A percentile compares a stretch with the other conserved stretches of the same genome.
These are phyloP conservation scores for Corella eumyota DNA, from an alignment of 23 tunicate species.

Conservation along the genomic window DNA sequence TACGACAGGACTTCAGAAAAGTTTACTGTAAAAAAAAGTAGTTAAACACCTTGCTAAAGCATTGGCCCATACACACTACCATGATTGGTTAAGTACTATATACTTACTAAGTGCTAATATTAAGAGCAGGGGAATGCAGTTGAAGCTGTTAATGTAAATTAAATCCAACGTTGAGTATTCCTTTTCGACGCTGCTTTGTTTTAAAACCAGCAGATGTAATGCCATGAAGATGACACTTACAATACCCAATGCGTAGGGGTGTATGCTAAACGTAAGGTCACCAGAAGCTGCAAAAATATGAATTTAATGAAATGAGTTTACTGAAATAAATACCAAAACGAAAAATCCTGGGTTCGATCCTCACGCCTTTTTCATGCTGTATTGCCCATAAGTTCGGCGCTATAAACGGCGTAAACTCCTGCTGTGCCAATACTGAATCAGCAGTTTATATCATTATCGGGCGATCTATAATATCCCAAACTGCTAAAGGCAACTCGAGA, in stretches of 20 bases:
- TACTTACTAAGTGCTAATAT: slow-evolving; percentile 23
- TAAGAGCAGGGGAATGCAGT: slow-evolving; percentile 64
- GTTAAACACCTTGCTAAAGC: background rate
- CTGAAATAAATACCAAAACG: background rate
- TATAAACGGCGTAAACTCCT: too few relatives aligned
- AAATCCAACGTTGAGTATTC: slow-evolving; percentile 35
- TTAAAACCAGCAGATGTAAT: slow-evolving; percentile 42
- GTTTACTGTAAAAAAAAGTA: slow-evolving; percentile 6
- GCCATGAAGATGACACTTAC: slow-evolving; percentile 61
- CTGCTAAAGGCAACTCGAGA: too few relatives aligned
- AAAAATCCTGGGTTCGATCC: too few relatives aligned
- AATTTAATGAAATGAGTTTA: too few relatives aligned
- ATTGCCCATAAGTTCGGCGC: too few relatives aligned
- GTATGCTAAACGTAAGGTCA: slow-evolving; percentile 60
- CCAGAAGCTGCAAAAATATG: slow-evolving; percentile 47
- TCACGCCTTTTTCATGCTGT: too few relatives aligned
- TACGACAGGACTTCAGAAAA: slow-evolving; percentile 7
- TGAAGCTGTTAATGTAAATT: slow-evolving; percentile 60
- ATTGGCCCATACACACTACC: background rate
- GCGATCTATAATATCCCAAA: too few relatives aligned
- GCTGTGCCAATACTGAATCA: too few relatives aligned
- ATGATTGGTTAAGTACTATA: background rate
- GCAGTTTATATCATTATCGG: too few relatives aligned
- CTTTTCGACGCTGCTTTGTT: slow-evolving; percentile 44
- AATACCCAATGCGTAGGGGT: slow-evolving; percentile 41